Evolutionary conservation across 2,113 vertebrate genomes (phyloP).

Genomic region (Mobula hypostoma): DNA sequence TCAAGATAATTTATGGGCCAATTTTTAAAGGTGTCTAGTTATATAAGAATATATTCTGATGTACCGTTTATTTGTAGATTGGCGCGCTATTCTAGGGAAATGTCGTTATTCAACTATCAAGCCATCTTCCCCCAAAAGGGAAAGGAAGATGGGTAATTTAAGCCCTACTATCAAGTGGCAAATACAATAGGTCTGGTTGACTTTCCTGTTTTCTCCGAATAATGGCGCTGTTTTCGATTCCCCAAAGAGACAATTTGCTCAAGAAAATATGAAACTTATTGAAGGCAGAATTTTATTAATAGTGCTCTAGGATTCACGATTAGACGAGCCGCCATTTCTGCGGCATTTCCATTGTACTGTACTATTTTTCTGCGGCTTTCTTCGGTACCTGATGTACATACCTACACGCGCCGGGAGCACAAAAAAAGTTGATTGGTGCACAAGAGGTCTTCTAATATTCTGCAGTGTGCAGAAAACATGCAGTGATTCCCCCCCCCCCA

Average conservation of each 20-base stretch:
- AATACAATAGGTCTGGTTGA: background rate
- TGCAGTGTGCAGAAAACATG: background rate
- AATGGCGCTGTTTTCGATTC: background rate
- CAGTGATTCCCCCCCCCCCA: background rate
- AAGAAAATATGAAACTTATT: background rate
- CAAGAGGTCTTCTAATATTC: background rate
- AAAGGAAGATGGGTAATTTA: background rate
- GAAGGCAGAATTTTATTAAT: background rate
- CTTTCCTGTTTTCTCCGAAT: background rate
- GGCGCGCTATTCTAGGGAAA: background rate
- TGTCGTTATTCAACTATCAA: background rate
- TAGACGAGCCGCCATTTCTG: background rate
- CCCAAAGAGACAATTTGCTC: background rate
- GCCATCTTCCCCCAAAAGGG: background rate
- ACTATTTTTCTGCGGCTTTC: background rate
- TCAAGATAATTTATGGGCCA: background rate
- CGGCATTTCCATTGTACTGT: too few species aligned
- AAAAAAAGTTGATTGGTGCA: background rate
- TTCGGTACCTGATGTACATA: background rate
- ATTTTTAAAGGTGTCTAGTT: background rate
- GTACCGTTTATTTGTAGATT: background rate
- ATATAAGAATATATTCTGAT: background rate
- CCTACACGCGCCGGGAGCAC: background rate
- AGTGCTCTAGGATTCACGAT: background rate
- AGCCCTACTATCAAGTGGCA: background rate